A percentile compares a stretch with the other conserved stretches of the same genome.
Conservation (phyloP, 2,797 vertebrate genomes). For the Lepilemur ruficaudatus region DNA sequence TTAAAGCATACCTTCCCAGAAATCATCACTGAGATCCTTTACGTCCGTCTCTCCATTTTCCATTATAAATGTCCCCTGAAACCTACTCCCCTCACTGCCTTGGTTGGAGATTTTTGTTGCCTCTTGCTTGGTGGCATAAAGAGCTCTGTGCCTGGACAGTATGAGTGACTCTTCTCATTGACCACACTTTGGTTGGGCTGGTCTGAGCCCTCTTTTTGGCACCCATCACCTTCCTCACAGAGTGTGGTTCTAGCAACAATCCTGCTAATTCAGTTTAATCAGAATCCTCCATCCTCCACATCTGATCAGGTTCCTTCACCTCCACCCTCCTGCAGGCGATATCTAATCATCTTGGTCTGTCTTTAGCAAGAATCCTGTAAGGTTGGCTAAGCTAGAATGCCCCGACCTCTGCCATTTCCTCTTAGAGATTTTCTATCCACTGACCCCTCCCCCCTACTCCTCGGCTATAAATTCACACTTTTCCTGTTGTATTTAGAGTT, state of each 20-base stretch:
- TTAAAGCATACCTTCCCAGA: not conserved
- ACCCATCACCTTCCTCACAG: not conserved
- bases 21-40: not conserved
- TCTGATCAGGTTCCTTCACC: not conserved
- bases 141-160: not conserved
- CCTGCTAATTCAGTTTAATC: not conserved
- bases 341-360: rapidly evolving
- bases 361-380: not conserved
- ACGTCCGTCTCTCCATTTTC: not conserved
- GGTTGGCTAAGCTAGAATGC: not conserved
- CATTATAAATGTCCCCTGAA: not conserved
- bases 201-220: not conserved
- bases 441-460: not conserved
- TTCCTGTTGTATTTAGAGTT: not conserved
- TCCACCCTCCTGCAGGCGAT: too few relatives aligned
- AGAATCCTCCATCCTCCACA: not conserved
- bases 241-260: not conserved
- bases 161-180: not conserved
- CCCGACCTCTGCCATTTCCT: not conserved
- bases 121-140: not conserved
- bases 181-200: not conserved
- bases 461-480: not conserved
- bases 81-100: rapidly evolving
- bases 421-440: not conserved
- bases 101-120: not conserved